Base-by-base conservation (phyloP, 2,888 invertebrate genomes). In the Cosmopolites sordidus region DNA sequence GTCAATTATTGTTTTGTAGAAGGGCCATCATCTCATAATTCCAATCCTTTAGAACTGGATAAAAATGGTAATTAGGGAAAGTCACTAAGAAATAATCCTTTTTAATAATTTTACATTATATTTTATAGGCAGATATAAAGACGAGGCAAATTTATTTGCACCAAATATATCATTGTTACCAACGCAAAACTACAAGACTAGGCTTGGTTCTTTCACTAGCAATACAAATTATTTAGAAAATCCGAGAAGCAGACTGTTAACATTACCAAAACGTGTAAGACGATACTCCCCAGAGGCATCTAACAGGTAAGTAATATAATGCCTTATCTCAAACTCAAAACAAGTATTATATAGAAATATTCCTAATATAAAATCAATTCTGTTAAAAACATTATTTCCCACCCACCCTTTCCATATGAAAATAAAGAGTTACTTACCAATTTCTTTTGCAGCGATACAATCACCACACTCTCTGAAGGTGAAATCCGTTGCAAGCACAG, bases 391-490 rank as follows among this genome's bases (percentile, higher is more conserved):
- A n/a, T n/a, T n/a, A n/a, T n/a, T n/a, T n/a, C n/a, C n/a, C n/a
- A n/a, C n/a, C n/a, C n/a, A n/a, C n/a, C n/a, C n/a, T n/a, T n/a
- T n/a, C n/a, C n/a, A n/a, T n/a, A n/a, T n/a, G n/a, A n/a, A n/a
- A n/a, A n/a, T n/a, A n/a, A n/a, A n/a, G n/a, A n/a, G n/a, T n/a
- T n/a, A n/a, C n/a, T n/a, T 27, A 6, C 27, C 27, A 6, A 27
- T 27, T 27, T 9, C 5, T 44, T n/a, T 46, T 58, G 48, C 18
- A 60, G 60, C 17, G 57, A 61, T 12, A 59, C 54, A 1, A 46
- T 59, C 5, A 60, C 60, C 2, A 54, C 45, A 17, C 11, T 61
- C 8, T 68, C 66, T 2, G 68, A 68, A 43, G 69, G 69, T 6
- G 69, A 69, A 60, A 48, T 66, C 11, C 62, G 50, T 29, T 64